These are phyloP conservation scores for Flexamia atlantica DNA, from an alignment of 2,888 invertebrate genomes.

Conservation along the genomic window DNA sequence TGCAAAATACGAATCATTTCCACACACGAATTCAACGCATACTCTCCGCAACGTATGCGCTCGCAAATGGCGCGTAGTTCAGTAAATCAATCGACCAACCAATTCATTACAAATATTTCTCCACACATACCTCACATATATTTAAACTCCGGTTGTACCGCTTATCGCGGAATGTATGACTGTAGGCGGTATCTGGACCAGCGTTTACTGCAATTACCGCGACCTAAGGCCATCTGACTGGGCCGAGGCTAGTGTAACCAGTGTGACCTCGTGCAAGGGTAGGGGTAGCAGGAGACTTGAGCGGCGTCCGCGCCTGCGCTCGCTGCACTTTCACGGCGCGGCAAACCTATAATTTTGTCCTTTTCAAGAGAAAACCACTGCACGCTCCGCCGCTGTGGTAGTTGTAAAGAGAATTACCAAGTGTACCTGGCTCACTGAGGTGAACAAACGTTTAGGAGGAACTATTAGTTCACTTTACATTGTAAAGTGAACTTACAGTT, in stretches of 20 bases:
- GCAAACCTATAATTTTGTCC: slow-evolving; percentile 21
- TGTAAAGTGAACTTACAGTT: too few relatives aligned
- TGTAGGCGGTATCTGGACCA: background rate
- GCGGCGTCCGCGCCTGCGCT: background rate
- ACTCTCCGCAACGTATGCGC: too few relatives aligned
- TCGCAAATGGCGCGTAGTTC: too few relatives aligned
- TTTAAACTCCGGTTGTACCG: background rate
- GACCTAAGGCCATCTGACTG: background rate
- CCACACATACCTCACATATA: too few relatives aligned
- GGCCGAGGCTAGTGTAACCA: background rate
- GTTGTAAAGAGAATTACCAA: background rate
- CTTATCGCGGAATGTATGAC: background rate
- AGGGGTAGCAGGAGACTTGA: background rate
- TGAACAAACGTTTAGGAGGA: too few relatives aligned
- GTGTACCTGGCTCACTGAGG: too few relatives aligned
- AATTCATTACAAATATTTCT: too few relatives aligned
- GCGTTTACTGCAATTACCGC: slow-evolving; percentile 7
- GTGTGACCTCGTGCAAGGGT: background rate
- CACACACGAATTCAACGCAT: too few relatives aligned
- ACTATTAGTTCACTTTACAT: too few relatives aligned
- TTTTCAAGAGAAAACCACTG: background rate
- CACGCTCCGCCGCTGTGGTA: background rate
- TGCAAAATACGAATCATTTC: too few relatives aligned
- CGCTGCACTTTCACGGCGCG: slow-evolving; percentile 1
- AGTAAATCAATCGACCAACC: too few relatives aligned